Conservation (phyloP, 2,113 vertebrate species). For the Vimba vimba region DNA sequence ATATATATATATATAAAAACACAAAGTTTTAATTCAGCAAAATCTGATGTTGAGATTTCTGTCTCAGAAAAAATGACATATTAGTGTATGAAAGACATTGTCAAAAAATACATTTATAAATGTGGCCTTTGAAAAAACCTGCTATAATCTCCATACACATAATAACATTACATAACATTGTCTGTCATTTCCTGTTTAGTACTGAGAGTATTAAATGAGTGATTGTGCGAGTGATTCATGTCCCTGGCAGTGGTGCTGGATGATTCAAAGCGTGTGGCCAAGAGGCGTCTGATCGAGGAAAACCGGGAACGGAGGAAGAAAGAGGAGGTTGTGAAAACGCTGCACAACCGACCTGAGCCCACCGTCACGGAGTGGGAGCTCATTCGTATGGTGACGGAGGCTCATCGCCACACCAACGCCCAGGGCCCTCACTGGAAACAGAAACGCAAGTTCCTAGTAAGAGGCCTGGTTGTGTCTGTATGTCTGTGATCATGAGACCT, state of each 20-base stretch:
- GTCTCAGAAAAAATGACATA: background rate
- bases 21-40: background rate
- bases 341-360: slow-evolving; percentile 91
- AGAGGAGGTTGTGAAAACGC: slow-evolving; percentile 91
- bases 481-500: background rate
- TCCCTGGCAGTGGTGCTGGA: slow-evolving; percentile 89
- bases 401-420: slow-evolving; percentile 94
- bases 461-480: slow-evolving; percentile 26
- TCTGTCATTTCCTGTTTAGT: background rate
- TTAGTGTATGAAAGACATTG: background rate
- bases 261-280: slow-evolving; percentile 93
- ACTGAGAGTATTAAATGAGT: slow-evolving; percentile 11
- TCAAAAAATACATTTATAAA: background rate
- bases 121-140: background rate
- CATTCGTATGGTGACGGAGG: slow-evolving; percentile 90
- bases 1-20: background rate
- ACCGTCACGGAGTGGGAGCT: slow-evolving; percentile 91
- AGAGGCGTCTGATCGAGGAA: slow-evolving; percentile 96
- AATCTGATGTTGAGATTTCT: background rate
- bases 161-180: background rate
- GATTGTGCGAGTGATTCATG: background rate
- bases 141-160: background rate
- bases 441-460: slow-evolving; percentile 98
- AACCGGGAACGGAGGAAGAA: slow-evolving; percentile 90
- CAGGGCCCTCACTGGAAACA: slow-evolving; percentile 98